These are phyloP conservation scores for Rhingia rostrata DNA, from an alignment of 2,888 invertebrate species.

Conservation along the genomic window DNA sequence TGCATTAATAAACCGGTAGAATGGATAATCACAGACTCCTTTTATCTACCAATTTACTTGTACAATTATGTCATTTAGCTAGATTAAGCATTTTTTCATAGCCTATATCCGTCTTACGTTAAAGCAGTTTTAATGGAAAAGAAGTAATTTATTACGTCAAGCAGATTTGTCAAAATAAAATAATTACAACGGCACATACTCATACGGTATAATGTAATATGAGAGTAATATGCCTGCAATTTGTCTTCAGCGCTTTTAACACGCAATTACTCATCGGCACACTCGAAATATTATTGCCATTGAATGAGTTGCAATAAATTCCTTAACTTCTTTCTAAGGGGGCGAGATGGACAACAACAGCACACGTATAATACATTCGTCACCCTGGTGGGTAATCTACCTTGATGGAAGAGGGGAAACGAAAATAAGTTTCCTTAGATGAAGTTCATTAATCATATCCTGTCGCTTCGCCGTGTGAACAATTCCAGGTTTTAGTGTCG, in stretches of 20 bases:
- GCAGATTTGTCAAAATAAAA: conserved; percentile 41
- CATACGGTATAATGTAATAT: neutral
- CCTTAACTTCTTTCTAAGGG: conserved; percentile 8
- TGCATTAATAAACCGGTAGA: too few species aligned
- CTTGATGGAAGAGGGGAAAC: neutral
- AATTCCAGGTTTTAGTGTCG: conserved; percentile 6
- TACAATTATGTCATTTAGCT: too few species aligned
- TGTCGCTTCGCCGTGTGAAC: conserved; percentile 23
- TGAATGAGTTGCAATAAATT: conserved; percentile 71
- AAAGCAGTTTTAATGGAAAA: neutral
- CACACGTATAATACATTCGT: conserved; percentile 15
- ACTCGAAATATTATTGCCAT: conserved; percentile 54
- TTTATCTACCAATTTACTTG: neutral
- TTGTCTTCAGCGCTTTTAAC: conserved; percentile 57
- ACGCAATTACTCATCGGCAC: conserved; percentile 65
- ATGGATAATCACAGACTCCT: neutral
- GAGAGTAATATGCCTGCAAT: conserved; percentile 28
- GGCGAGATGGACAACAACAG: neutral
- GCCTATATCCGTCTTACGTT: too few species aligned
- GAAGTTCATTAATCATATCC: conserved; percentile 65
- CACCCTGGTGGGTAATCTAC: conserved; percentile 21
- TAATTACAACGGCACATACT: neutral
- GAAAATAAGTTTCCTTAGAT: conserved; percentile 3
- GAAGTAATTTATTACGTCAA: conserved; percentile 21
- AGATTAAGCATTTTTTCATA: too few species aligned